Percentiles rank a stretch among this genome's conserved stretches.
These are phyloP conservation scores for Eupsilia transversa DNA, from an alignment of 2,888 invertebrate species.

Conservation along the genomic window DNA sequence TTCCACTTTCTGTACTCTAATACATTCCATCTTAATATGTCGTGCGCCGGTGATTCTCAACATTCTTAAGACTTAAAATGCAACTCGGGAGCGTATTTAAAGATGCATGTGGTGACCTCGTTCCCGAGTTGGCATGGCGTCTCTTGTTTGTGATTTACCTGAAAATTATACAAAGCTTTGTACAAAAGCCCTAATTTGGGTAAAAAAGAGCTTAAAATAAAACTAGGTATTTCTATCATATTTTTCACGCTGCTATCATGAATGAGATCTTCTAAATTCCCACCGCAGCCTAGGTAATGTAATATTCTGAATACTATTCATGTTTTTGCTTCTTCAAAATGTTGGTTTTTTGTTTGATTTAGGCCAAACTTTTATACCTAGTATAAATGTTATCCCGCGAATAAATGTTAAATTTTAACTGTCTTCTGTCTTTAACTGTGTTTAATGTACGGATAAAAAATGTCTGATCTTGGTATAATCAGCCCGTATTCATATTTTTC, in stretches of 20 bases:
- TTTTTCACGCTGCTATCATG: not conserved
- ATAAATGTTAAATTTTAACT: no score
- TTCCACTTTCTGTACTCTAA: slow-evolving; percentile 18
- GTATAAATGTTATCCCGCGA: no score
- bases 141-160: slow-evolving; percentile 80
- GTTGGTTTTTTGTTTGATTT: not conserved
- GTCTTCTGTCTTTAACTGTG: no score
- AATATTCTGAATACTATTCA: not conserved
- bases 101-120: slow-evolving; percentile 83
- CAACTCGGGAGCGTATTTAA: slow-evolving; percentile 87
- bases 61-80: slow-evolving; percentile 78
- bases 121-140: slow-evolving; percentile 83
- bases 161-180: slow-evolving; percentile 56
- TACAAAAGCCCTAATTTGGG: not conserved
- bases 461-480: no score
- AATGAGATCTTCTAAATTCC: not conserved
- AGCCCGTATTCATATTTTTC: not conserved
- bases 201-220: not conserved
- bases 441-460: no score
- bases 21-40: slow-evolving; percentile 27
- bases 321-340: not conserved
- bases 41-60: slow-evolving; percentile 11
- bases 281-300: not conserved
- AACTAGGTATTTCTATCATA: not conserved
- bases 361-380: no score